Evolutionary conservation across 2,113 vertebrate species (phyloP), one percentile per base, ranked within the genome.

Genomic region (Lampris incognitus): DNA sequence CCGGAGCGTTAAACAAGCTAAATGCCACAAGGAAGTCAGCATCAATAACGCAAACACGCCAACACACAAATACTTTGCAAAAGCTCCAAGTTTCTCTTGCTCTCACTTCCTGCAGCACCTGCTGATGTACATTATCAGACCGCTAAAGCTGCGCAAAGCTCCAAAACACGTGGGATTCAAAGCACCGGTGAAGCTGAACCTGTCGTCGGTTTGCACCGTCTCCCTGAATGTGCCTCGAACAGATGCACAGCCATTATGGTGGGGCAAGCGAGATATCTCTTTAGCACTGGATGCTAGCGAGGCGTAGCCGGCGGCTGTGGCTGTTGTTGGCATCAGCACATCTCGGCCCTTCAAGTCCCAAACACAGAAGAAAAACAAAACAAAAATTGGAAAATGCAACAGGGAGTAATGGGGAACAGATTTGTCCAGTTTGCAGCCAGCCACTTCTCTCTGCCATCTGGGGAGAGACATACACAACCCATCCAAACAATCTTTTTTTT

Each of bases 331-430:
- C 86, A 82, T 74, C 68, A 41, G 66, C 68, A 42, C 52, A 49
- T 40, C 59, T 63, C 66, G 78, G n/a, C 76, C 78, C 65, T 5
- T 69, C 49, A 59, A 76, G 36, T 66, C 68, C 68, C 5, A 52
- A 56, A 65, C 72, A 74, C 62, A 56, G 59, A 54, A 65, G 44
- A 54, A 39, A 41, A 74, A 73, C 79, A 54, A 76, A 79, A 84
- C 83, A 88, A 84, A 85, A 83, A 86, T 78, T 86, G 79, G 85
- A 85, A 83, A 86, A 79, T 86, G 79, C 88, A 85, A 74, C 82
- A 68, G 83, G 79, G 86, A 88, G 77, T 88, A 87, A 89, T 87
- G 86, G 81, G 83, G 83, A 88, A 88, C 86, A 90, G 88, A 91
- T 89, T 79, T 74, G 69, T 88, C 64, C 60, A 8, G 61, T 74